These are phyloP conservation scores for Macrocentrus cingulum DNA, from an alignment of 1,140 invertebrate species.

Conservation along the genomic window DNA sequence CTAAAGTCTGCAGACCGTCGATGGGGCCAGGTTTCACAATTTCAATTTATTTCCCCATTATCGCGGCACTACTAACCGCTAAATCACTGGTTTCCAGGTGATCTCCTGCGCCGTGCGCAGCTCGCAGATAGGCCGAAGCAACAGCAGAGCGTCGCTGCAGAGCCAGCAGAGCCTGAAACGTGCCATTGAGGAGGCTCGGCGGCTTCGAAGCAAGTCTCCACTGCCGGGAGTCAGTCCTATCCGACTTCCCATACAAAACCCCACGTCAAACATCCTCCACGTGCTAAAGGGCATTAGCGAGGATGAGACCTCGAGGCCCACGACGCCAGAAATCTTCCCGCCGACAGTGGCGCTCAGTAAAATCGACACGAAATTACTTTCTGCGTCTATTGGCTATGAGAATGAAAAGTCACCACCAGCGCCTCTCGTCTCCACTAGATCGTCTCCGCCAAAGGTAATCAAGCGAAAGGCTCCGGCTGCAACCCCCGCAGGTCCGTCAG, in stretches of 20 bases:
- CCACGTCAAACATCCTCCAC: slow-evolving; percentile 37
- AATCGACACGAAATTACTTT: slow-evolving; percentile 21
- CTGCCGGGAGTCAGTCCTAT: slow-evolving; percentile 43
- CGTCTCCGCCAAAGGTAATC: slow-evolving; percentile 26
- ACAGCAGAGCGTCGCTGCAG: slow-evolving; percentile 67
- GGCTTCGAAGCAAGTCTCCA: slow-evolving; percentile 60
- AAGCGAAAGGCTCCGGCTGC: slow-evolving; percentile 29
- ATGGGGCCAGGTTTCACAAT: slow-evolving; percentile 65
- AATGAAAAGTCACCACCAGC: slow-evolving; percentile 28
- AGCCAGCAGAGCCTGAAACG: slow-evolving; percentile 73
- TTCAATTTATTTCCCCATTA: too few relatives aligned
- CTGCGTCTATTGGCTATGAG: slow-evolving; percentile 29
- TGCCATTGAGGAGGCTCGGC: slow-evolving; percentile 75
- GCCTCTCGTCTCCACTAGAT: slow-evolving; percentile 18
- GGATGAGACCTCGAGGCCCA: slow-evolving; percentile 14
- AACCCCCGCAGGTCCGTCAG: not conserved
- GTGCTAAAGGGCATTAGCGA: slow-evolving; percentile 40
- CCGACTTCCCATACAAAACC: slow-evolving; percentile 37
- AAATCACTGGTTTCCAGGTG: slow-evolving; percentile 32
- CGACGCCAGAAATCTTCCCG: slow-evolving; percentile 7
- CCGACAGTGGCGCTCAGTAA: slow-evolving; percentile 1
- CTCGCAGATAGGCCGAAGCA: slow-evolving; percentile 75
- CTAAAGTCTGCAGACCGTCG: slow-evolving; percentile 67
- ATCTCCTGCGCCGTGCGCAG: slow-evolving; percentile 53
- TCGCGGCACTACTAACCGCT: too few relatives aligned